Evolutionary conservation across 2,888 invertebrate genomes (phyloP).

Genomic region (Eudemis profundana): DNA sequence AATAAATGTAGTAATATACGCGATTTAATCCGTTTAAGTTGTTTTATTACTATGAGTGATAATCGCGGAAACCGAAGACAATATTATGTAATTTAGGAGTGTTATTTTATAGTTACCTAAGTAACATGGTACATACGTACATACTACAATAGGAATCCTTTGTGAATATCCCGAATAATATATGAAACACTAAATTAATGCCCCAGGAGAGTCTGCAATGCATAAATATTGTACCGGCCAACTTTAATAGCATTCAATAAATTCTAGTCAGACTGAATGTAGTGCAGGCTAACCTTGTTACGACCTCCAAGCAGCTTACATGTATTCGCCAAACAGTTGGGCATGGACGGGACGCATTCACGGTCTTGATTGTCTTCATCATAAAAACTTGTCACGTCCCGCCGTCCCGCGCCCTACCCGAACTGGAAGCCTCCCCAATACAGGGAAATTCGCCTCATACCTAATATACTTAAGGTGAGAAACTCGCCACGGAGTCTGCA

Average conservation of each 20-base stretch:
- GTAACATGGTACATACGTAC: no score
- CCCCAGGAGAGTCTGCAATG: background rate
- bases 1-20: no score
- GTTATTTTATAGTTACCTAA: no score
- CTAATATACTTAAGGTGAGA: conserved; percentile 25
- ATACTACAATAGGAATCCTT: no score
- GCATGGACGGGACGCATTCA: conserved; percentile 62
- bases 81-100: no score
- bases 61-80: no score
- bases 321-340: conserved; percentile 59
- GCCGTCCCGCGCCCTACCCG: conserved; percentile 50
- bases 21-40: no score
- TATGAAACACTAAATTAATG: no score
- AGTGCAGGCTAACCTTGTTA: conserved; percentile 36
- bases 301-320: conserved; percentile 45
- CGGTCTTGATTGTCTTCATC: conserved; percentile 73
- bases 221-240: conserved; percentile 3
- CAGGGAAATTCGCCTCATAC: conserved; percentile 51
- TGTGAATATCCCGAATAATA: no score
- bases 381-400: conserved; percentile 73
- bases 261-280: conserved; percentile 28
- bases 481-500: conserved; percentile 1
- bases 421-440: conserved; percentile 53
- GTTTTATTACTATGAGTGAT: no score
- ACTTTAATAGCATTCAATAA: conserved; percentile 17